A percentile compares a stretch with the other conserved stretches of the same genome.
Conservation (phyloP, 2,888 invertebrate species). For the Marronus borbonicus region DNA sequence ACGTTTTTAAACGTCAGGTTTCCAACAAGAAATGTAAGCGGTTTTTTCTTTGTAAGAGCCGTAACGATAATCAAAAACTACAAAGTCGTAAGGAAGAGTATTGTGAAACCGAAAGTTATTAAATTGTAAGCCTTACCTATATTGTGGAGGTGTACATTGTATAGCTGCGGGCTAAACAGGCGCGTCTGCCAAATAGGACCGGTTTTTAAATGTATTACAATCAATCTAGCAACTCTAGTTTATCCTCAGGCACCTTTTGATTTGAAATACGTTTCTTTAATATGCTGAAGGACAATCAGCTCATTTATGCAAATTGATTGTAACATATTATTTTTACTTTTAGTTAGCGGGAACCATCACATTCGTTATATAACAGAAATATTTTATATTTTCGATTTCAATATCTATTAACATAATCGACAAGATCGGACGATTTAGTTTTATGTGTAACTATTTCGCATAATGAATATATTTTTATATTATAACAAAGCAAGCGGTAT, state of each 20-base stretch:
- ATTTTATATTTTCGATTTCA: conserved; percentile 27
- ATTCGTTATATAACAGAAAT: conserved; percentile 26
- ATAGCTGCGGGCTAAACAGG: conserved; percentile 57
- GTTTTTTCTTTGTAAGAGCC: conserved; percentile 8
- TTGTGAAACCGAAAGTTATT: conserved; percentile 57
- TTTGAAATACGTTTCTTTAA: conserved; percentile 54
- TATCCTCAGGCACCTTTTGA: conserved; percentile 49
- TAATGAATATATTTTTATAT: too few species aligned
- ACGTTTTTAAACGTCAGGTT: neutral
- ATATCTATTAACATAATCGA: conserved; percentile 2
- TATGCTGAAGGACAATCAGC: conserved; percentile 55
- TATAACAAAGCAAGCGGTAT: too few species aligned
- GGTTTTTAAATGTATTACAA: conserved; percentile 62
- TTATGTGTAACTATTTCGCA: too few species aligned
- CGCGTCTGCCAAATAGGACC: conserved; percentile 61
- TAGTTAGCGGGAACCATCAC: conserved; percentile 35
- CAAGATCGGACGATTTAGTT: neutral
- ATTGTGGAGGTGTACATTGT: conserved; percentile 55
- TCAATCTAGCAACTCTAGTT: conserved; percentile 55
- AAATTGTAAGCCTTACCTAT: conserved; percentile 54
- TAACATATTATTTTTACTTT: conserved; percentile 48
- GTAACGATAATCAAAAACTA: conserved; percentile 15
- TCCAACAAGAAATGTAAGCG: neutral
- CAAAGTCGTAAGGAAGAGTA: conserved; percentile 39
- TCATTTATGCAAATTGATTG: conserved; percentile 54